Evolutionary conservation across 2,888 invertebrate species (phyloP).

Genomic region (Latheticus oryzae): DNA sequence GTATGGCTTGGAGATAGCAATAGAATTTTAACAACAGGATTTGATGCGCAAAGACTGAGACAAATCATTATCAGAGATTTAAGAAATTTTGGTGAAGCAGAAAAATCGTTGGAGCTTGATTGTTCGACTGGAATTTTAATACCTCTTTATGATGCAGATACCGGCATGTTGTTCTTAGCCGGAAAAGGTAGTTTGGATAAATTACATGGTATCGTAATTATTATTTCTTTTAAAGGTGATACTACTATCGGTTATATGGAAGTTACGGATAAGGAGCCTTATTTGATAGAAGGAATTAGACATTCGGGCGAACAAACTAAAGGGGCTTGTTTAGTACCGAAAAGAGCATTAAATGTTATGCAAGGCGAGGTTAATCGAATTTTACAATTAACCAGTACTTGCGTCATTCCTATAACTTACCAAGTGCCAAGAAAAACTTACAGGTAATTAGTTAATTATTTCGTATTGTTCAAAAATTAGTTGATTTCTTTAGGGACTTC

Average conservation of each 20-base stretch:
- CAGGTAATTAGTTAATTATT: slow-evolving; percentile 52
- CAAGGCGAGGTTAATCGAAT: slow-evolving; percentile 95
- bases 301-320: slow-evolving; percentile 96
- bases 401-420: slow-evolving; percentile 93
- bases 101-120: slow-evolving; percentile 84
- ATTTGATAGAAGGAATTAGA: slow-evolving; percentile 86
- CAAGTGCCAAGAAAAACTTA: slow-evolving; percentile 71
- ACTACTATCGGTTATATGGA: slow-evolving; percentile 92
- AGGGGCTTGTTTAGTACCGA: slow-evolving; percentile 92
- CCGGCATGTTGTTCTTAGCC: slow-evolving; percentile 93
- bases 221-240: no score
- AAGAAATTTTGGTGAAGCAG: slow-evolving; percentile 80
- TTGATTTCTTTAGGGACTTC: slow-evolving; percentile 76
- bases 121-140: slow-evolving; percentile 92
- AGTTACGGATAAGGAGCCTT: slow-evolving; percentile 89
- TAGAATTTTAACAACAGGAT: slow-evolving; percentile 89
- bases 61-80: slow-evolving; percentile 91
- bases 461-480: neutral
- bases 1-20: slow-evolving; percentile 91
- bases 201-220: slow-evolving; percentile 7
- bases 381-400: slow-evolving; percentile 85
- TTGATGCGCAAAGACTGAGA: slow-evolving; percentile 86
- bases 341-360: slow-evolving; percentile 94
- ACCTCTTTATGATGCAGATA: slow-evolving; percentile 93
- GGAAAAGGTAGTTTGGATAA: slow-evolving; percentile 75